A percentile compares a stretch with the other conserved stretches of the same genome.
Conservation (phyloP, 2,888 invertebrate genomes). For the Pachycephus smyrnensis region DNA sequence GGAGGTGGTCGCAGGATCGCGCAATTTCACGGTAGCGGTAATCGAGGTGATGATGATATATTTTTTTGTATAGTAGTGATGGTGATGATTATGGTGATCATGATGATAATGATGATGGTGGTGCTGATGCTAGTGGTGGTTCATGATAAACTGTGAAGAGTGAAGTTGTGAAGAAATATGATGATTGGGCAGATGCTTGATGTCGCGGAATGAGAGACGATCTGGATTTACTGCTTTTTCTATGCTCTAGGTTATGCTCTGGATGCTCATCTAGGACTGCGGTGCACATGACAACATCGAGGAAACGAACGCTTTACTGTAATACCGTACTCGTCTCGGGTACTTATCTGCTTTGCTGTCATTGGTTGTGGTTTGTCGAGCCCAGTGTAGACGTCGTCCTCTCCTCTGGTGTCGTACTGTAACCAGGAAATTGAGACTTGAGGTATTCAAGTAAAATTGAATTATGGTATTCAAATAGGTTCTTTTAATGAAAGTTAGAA, state of each 20-base stretch:
- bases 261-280: conserved; percentile 47
- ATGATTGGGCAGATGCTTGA: conserved; percentile 11
- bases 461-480: no score
- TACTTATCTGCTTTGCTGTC: conserved; percentile 53
- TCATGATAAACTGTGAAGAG: conserved; percentile 14
- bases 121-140: conserved; percentile 24
- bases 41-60: no score
- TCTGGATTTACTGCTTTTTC: conserved; percentile 21
- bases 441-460: neutral
- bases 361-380: conserved; percentile 20
- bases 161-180: no score
- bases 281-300: conserved; percentile 53
- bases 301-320: conserved; percentile 44
- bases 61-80: conserved; percentile 4
- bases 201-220: conserved; percentile 14
- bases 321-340: conserved; percentile 38
- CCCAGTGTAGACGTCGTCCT: conserved; percentile 14
- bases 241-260: conserved; percentile 47
- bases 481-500: no score
- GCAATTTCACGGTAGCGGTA: no score
- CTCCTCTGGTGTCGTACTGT: conserved; percentile 20
- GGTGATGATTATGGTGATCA: conserved; percentile 13
- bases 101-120: conserved; percentile 19
- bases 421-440: conserved; percentile 3
- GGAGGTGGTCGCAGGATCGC: no score